These are phyloP conservation scores for Drosophila serrata DNA, from an alignment of 1,140 invertebrate species.

Conservation along the genomic window DNA sequence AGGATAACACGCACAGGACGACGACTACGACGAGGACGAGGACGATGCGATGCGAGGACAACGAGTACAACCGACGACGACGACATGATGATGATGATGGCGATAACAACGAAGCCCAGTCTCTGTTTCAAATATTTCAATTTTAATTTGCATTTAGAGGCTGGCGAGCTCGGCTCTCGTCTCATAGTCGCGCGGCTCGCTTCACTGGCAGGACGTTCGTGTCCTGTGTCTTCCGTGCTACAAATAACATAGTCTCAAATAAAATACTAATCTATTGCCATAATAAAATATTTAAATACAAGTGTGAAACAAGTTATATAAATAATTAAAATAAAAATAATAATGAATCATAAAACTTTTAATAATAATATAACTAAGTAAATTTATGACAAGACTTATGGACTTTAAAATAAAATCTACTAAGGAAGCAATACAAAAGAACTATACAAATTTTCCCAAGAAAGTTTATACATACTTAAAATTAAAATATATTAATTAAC, in stretches of 20 bases:
- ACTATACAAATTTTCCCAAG: neutral
- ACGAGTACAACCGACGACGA: constrained; percentile 43
- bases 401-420: no score
- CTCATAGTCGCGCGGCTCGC: constrained; percentile 68
- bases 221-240: constrained; percentile 60
- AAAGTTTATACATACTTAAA: no score
- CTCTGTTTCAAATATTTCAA: constrained; percentile 74
- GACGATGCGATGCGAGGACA: constrained; percentile 36
- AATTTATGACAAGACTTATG: neutral
- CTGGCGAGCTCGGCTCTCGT: constrained; percentile 60
- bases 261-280: neutral
- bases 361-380: neutral
- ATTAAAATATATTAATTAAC: neutral
- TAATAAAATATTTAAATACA: neutral
- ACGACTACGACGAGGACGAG: constrained; percentile 25
- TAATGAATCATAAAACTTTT: neutral
- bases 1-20: constrained; percentile 57
- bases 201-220: constrained; percentile 71
- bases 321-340: neutral
- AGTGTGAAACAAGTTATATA: neutral
- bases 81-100: constrained; percentile 34
- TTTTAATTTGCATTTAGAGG: constrained; percentile 82
- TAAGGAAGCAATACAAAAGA: neutral
- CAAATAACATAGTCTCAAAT: neutral
- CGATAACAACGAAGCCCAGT: constrained; percentile 53